phyloP scores from a whole-genome alignment of 2,797 vertebrate genomes.

The Astyanax mexicanus region DNA sequence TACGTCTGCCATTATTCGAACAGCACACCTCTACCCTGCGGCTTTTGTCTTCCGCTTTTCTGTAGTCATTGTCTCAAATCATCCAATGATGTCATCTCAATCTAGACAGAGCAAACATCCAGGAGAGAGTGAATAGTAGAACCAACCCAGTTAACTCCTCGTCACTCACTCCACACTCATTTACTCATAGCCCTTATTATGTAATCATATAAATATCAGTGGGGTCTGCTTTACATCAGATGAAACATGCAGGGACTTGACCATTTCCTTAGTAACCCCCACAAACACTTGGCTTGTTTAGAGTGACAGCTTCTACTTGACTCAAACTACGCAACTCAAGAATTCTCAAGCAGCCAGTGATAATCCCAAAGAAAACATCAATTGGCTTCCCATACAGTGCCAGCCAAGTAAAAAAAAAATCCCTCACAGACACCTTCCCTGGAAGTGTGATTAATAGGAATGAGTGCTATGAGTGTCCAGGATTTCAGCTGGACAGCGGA shows the following conservation, averaged over 20 bases:
- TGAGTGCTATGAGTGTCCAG: slow-evolving; percentile 33
- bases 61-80: neutral
- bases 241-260: neutral
- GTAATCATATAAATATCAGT: slow-evolving; percentile 24
- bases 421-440: slow-evolving; percentile 12
- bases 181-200: slow-evolving; percentile 30
- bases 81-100: neutral
- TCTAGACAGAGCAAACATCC: neutral
- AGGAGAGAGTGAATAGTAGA: neutral
- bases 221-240: slow-evolving; percentile 7
- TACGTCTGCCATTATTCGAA: neutral
- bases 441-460: slow-evolving; percentile 39
- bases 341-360: neutral
- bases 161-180: slow-evolving; percentile 26
- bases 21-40: neutral
- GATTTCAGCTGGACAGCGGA: slow-evolving; percentile 56
- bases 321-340: neutral
- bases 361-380: slow-evolving; percentile 19
- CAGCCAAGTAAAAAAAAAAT: slow-evolving; percentile 3
- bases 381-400: slow-evolving; percentile 13
- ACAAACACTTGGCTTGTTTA: slow-evolving; percentile 16
- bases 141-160: neutral
- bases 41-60: neutral
- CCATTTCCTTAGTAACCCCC: slow-evolving; percentile 1
- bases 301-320: slow-evolving; percentile 15